Base-by-base conservation (phyloP, 2,888 invertebrate species). In the Scrobipalpa atriplicella region DNA sequence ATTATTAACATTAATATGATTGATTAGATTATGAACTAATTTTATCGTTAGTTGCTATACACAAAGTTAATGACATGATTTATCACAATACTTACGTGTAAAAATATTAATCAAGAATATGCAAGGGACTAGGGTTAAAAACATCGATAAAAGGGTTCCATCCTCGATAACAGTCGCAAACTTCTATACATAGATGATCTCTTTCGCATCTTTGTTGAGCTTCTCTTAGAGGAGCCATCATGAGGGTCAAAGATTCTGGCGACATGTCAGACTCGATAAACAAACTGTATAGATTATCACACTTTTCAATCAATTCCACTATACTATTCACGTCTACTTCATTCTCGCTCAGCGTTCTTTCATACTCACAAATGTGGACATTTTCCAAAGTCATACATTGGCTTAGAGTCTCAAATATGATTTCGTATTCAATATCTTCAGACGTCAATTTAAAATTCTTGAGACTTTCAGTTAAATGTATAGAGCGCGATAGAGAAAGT, bases 81-180 rank as follows among this genome's bases (percentile, higher is more conserved):
- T 58, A 16, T 6, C 54, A 54, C 21, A 3, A 52, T 56, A 56
- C 13, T 9, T 29, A 16, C 13, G 7, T 39, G 16, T 47, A 47
- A 18, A 36, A 61, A 51, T 51, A 58, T 62, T 54, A 68, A 58
- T 67, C 67, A 41, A 73, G 67, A 63, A 76, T 71, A 66, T 82
- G 78, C 67, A 83, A 75, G 67, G 83, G 83, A 61, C 83, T 83
- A 1, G 83, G 83, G 68, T 78, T 82, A 69, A 83, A 83, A 1
- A 83, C 81, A 67, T 83, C 82, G 16, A 72, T 77, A 67, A 81
- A 83, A 7, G 80, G 80, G 69, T 82, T 83, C 78, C 79, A 82
- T n/a, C 80, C 79, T 21, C 77, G 72, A 61, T 76, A 78, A 29
- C 77, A 75, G 41, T 78, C 76, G 64, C 81, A 77, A 0, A 83